Base-by-base conservation (phyloP, 2,113 vertebrate species). In the Nerophis ophidion region DNA sequence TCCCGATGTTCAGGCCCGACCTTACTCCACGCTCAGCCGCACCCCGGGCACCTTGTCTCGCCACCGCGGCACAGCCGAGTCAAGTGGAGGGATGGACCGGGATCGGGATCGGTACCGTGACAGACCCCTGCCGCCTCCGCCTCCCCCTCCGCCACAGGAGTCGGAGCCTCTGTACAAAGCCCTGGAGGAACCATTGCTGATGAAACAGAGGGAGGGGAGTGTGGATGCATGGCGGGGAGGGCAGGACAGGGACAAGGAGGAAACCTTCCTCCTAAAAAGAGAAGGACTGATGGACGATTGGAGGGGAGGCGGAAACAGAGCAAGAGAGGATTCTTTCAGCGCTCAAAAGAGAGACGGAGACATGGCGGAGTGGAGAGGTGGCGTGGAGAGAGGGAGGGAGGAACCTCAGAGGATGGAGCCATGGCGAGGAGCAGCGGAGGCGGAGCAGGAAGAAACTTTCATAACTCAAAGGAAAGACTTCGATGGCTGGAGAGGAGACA, bases 141-240 rank as follows among this genome's bases (percentile, higher is more conserved):
- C 91, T 34, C 90, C 91, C 0, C 75, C 87, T 4, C 86, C 88
- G 0, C 91, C 90, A 0, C 86, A 88, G 75, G 89, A 93, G 49
- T 91, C 93, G 0, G 92, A 95, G 86, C 89, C 92, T 54, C 87
- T 95, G 68, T 95, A 95, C 86, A 95, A 94, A 74, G 93, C 92
- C 51, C 85, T 96, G 71, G 93, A 95, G 80, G 87, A 89, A 62
- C 84, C 88, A 0, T 81, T 88, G 49, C 76, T 90, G 51, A 79
- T 85, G 38, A 86, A 66, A 66, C 81, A 66, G 76, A 86, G 79
- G 74, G 83, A 88, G 16, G 52, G 65, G 5, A 44, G 67, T 10
- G 45, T 68, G 1, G 86, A 84, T 3, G 56, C 78, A 1, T 85
- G 83, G 84, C 61, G 80, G 64, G 68, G 75, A 1, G 67, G 68